Base-by-base conservation (phyloP, 2,797 vertebrate species). In the Scolopax bukidnonensis region DNA sequence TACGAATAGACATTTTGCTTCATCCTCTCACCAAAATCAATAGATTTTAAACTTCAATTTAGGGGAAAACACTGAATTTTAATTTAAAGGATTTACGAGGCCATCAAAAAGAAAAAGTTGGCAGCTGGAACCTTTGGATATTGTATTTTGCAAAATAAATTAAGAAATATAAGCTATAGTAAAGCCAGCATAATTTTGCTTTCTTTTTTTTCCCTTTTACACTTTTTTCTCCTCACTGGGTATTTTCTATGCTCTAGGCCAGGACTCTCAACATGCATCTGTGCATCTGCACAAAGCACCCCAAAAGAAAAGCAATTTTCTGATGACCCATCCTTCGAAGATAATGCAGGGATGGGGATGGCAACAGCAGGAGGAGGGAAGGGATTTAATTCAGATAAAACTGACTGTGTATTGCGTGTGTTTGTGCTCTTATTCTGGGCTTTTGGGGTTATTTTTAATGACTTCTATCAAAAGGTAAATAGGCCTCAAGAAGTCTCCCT, bases 341-440 rank as follows among this genome's bases (percentile, higher is more conserved):
- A 70, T 11, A 27, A 79, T 40, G 11, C 1, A 4, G 32, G 33
- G 32, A 71, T 12, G 32, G 50, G 17, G 74, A 81, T 9, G 40
- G 74, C 8, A 8, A 33, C 23, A 23, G 20, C 7, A 50, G 14
- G 51, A 51, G 38, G 20, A 63, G 24, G 41, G 28, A 48, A 67
- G 40, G 10, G 59, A 64, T 40, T 56, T 33, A 23, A 25, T 6
- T 21, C 3, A 2, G 48, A 24, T 32, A 38, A 69, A 47, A 45
- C 6, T 17, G 45, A 18, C 60, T 11, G 36, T 1, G 5, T 9
- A 11, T 30, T 28, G 21, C 1, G 0, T 0, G 16, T 1, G 16
- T 3, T 1, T 6, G 11, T 40, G 47, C 53, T 71, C 11, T 51
- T 32, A 23, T 14, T 54, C 30, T 25, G n/a, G 41, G 70, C n/a